Evolutionary conservation across 2,888 invertebrate species (phyloP), one percentile per base, ranked within the genome.

Genomic region (Stenotaenia linearis): DNA sequence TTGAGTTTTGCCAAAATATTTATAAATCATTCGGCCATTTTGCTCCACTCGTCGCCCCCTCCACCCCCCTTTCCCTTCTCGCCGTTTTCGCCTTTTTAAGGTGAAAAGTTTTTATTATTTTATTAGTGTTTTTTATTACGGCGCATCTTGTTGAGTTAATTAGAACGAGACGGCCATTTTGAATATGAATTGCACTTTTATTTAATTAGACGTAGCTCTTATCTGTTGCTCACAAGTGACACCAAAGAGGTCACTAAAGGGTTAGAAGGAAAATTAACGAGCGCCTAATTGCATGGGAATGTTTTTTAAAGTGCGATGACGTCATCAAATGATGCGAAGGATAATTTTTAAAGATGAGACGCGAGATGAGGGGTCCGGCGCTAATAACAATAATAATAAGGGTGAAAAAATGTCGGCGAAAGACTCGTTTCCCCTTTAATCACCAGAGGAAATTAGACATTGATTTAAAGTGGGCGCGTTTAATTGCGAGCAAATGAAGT

Each of bases 401-500:
- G 50, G 50, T 7, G 18, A 32, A 9, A 32, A 32, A 32, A 32
- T 32, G 32, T 32, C 18, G 3, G 21, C 1, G 50, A 21, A 18
- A 0, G 21, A 50, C 50, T 18, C 5, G 45, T 50, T 50, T 32
- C 5, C 18, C 1, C 50, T 50, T 50, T 50, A 50, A 50, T 50
- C 18, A 50, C 21, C 5, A n/a, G 50, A 74, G 75, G 32, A 74
- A 74, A 74, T 74, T 28, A 74, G 75, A 74, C 75, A 74, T 74
- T 74, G 75, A 74, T 74, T 74, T 74, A 74, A 74, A 30, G 32
- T 74, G 30, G 75, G 75, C 75, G 30, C 30, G 30, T 74, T 74
- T 74, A 74, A 74, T 74, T 74, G 75, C 75, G n/a, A 74, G n/a
- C 32, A n/a, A 74, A 74, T 74, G 75, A 74, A 74, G 75, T 74